These are phyloP conservation scores for Gulo gulo DNA, from an alignment of 2,113 vertebrate species.

Conservation along the genomic window DNA sequence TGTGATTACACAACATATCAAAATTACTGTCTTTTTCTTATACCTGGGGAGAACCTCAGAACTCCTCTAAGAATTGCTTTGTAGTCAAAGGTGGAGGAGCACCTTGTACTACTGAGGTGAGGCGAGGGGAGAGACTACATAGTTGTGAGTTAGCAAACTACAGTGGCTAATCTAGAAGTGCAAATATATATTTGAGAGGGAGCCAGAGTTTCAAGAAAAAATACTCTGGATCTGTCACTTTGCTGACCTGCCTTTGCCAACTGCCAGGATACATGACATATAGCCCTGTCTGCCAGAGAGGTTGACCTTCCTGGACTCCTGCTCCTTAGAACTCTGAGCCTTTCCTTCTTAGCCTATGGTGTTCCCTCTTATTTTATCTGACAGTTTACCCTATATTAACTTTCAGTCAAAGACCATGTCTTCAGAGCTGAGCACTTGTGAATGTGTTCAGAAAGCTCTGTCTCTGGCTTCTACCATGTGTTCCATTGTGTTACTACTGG, in stretches of 20 bases:
- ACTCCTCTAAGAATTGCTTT: not conserved
- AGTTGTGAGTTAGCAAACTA: not conserved
- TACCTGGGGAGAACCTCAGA: not conserved
- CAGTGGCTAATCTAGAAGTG: not conserved
- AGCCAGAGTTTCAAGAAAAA: not conserved
- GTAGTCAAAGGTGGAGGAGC: not conserved
- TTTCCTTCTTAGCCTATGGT: slow-evolving; percentile 5
- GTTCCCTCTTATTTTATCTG: not conserved
- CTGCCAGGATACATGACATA: not conserved
- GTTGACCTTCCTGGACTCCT: not conserved
- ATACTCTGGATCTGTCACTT: too few relatives aligned
- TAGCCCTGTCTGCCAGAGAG: not conserved
- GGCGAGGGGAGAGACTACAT: not conserved
- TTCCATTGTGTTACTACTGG: not conserved
- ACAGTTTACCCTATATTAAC: not conserved
- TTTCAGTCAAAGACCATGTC: not conserved
- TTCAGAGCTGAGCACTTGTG: not conserved
- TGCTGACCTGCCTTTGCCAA: not conserved
- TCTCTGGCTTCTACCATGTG: not conserved
- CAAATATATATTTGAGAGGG: not conserved
- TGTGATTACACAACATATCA: not conserved
- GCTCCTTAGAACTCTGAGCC: not conserved
- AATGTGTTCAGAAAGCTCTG: accelerated
- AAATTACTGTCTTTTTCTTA: not conserved
- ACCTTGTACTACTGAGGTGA: not conserved